Base-by-base conservation (phyloP, 2,888 invertebrate genomes). In the Trichogramma evanescens region DNA sequence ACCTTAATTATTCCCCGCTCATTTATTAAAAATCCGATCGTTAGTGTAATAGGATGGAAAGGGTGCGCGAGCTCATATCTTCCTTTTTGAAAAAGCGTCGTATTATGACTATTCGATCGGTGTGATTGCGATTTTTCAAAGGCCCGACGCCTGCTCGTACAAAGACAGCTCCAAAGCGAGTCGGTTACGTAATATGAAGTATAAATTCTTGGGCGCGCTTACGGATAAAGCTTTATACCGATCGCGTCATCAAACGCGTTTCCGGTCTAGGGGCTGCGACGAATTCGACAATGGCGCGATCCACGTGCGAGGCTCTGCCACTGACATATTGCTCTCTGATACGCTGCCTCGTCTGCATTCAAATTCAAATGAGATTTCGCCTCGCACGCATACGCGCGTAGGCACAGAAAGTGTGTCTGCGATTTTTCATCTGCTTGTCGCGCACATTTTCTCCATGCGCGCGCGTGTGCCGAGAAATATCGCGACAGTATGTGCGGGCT, bases 331-430 rank as follows among this genome's bases (percentile, higher is more conserved):
- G 75, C 71, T 26, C 26, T 26, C 26, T 26, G 26, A 26, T 26
- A 26, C 26, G 26, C 26, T 26, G 26, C 26, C 26, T 72, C 54
- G 13, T 72, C 73, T 73, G 75, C 72, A 76, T 77, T 76, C 74
- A 75, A 70, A 77, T 76, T 76, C 76, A 76, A 77, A 77, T 77
- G 75, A 77, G 75, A 66, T 68, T 71, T 71, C 74, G 69, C 72
- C 73, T 69, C 70, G 71, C 71, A 70, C 66, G 69, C 68, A 68
- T 44, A 8, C 9, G 4, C 38, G 13, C 45, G 67, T 68, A 66
- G 70, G 70, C 68, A 67, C 64, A 68, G 61, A 60, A 60, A 65
- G 65, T 65, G 63, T 66, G 66, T 66, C 66, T 65, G 62, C 68
- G 68, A 26, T 26, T 26, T 26, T 2, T 26, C 26, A 26, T 26